Evolutionary conservation across 1,140 invertebrate species (phyloP).

Genomic region (Temnothorax longispinosus): DNA sequence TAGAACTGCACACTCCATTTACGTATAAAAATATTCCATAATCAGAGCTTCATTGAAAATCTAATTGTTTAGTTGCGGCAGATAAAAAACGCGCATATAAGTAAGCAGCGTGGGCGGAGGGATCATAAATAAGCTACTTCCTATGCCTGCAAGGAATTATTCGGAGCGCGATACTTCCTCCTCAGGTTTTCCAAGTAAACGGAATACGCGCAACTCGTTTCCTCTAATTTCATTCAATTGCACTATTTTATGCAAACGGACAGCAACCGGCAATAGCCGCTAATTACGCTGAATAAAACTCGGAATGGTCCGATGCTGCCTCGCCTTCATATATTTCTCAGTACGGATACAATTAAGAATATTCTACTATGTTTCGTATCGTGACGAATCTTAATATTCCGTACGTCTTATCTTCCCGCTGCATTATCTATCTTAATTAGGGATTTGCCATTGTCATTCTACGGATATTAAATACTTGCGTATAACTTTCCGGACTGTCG

Average conservation of each 20-base stretch:
- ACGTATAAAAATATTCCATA: slow-evolving; percentile 20
- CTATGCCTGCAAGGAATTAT: slow-evolving; percentile 45
- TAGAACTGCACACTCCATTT: not conserved
- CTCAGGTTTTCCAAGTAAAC: slow-evolving; percentile 40
- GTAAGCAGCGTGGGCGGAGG: slow-evolving; percentile 1
- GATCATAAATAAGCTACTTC: slow-evolving; percentile 46
- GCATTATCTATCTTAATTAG: slow-evolving; percentile 64
- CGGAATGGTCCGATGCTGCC: not conserved
- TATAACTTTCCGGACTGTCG: slow-evolving; percentile 45
- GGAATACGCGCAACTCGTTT: slow-evolving; percentile 45
- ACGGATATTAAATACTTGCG: slow-evolving; percentile 55
- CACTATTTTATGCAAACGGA: slow-evolving; percentile 50
- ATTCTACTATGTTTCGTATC: slow-evolving; percentile 43
- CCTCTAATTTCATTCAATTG: slow-evolving; percentile 59
- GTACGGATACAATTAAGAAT: slow-evolving; percentile 1
- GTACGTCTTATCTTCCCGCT: slow-evolving; percentile 3
- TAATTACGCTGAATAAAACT: slow-evolving; percentile 42
- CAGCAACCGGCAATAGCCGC: slow-evolving; percentile 25
- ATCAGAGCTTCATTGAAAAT: slow-evolving; percentile 31
- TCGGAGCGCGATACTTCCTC: slow-evolving; percentile 39
- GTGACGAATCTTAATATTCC: slow-evolving; percentile 22
- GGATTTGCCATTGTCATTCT: slow-evolving; percentile 32
- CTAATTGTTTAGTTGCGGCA: slow-evolving; percentile 26
- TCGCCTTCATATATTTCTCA: slow-evolving; percentile 7
- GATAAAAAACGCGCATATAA: slow-evolving; percentile 16